Evolutionary conservation across 2,888 invertebrate genomes (phyloP), one percentile per base, ranked within the genome.

Genomic region (Andricus curvator): DNA sequence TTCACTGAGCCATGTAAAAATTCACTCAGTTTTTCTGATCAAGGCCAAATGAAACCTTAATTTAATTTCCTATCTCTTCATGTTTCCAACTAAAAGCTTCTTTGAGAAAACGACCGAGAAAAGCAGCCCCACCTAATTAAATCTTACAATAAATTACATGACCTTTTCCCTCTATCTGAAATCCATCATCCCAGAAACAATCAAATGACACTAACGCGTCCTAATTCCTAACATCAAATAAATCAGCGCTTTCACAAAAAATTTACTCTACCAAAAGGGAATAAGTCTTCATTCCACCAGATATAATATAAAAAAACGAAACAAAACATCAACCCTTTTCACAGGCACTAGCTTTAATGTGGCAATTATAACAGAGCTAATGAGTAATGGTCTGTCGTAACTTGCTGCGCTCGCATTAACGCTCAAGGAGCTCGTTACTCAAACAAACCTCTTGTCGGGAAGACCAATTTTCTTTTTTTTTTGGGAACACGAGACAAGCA

Each of bases 321-420:
- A 51, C 51, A 70, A 29, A 51, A 74, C 33, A 67, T 33, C 29
- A 20, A 74, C 74, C 51, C 56, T 56, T 74, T 74, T 74, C 33
- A 33, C 33, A 56, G 74, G 56, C 74, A 74, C 56, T 74, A 74
- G 33, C 56, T 74, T 74, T 74, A 74, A 74, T 74, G 74, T 74
- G 74, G 74, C 74, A 74, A 74, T 74, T 74, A 74, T 74, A 56
- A 74, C 74, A 74, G 56, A 74, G 33, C 56, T 74, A 74, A 74
- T 74, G 74, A 74, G 74, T 74, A 74, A 74, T 74, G 74, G 74
- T 56, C 51, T 56, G 74, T 74, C 74, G 74, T 74, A 74, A 56
- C 74, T 74, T 74, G 74, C 56, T 37, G 33, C n/a, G 56, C 37
- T 74, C 74, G 74, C 37, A 56, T 74, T 56, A 74, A 74, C 74